These are phyloP conservation scores for Trachymyrmex cornetzi DNA, from an alignment of 1,140 invertebrate genomes.

Conservation along the genomic window DNA sequence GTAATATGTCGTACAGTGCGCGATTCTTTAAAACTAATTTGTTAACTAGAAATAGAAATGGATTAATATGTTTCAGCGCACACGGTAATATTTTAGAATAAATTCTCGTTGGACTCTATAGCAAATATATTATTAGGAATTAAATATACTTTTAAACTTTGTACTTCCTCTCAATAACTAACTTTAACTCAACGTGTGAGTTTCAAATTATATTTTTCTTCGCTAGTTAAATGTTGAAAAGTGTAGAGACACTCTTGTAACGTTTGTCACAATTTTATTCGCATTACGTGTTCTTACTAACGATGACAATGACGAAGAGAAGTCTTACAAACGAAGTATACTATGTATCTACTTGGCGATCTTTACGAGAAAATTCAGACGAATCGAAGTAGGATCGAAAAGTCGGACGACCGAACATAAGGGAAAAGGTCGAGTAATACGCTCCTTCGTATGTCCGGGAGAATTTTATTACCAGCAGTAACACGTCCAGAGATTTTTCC, in stretches of 20 bases:
- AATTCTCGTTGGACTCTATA: background rate
- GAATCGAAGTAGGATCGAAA: conserved; percentile 12
- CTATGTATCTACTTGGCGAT: conserved; percentile 16
- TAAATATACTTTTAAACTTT: background rate
- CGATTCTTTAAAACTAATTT: background rate
- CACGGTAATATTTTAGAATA: background rate
- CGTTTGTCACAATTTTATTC: background rate
- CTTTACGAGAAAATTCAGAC: conserved; percentile 20
- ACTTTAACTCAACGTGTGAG: background rate
- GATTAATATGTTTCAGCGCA: background rate
- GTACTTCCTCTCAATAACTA: background rate
- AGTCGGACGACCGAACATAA: conserved; percentile 8
- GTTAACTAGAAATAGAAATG: background rate
- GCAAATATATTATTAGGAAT: conserved; percentile 17
- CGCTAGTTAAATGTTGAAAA: background rate
- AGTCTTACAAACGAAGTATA: background rate
- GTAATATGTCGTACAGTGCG: background rate
- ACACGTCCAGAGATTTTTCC: conserved; percentile 57
- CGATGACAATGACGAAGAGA: background rate
- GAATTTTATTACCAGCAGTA: conserved; percentile 61
- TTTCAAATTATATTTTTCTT: background rate
- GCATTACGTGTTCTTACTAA: background rate
- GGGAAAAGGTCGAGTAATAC: conserved; percentile 33
- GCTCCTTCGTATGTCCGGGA: background rate
- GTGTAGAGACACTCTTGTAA: background rate